Percentiles rank a stretch among this genome's conserved stretches.
These are phyloP conservation scores for Silurus aristotelis DNA, from an alignment of 2,797 vertebrate genomes.

Conservation along the genomic window DNA sequence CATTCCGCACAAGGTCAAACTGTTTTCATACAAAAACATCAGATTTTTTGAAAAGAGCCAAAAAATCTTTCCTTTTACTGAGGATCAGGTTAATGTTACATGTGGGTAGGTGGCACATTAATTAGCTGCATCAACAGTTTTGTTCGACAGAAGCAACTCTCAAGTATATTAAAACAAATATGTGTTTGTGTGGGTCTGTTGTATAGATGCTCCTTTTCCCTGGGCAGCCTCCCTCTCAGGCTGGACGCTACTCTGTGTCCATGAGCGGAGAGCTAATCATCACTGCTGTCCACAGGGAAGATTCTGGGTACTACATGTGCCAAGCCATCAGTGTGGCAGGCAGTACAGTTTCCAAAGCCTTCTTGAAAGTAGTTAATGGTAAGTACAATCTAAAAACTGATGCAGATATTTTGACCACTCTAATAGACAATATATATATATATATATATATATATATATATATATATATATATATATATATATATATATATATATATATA, in stretches of 20 bases:
- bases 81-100: neutral
- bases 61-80: neutral
- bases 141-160: neutral
- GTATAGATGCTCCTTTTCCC: constrained; percentile 89
- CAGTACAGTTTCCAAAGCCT: constrained; percentile 86
- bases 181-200: constrained; percentile 32
- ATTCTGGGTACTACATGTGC: constrained; percentile 93
- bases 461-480: too few species aligned
- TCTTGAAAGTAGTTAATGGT: constrained; percentile 87
- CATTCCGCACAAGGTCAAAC: neutral
- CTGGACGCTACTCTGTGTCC: constrained; percentile 84
- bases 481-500: too few species aligned
- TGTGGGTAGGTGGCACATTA: neutral
- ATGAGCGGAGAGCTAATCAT: constrained; percentile 87
- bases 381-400: constrained; percentile 45
- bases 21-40: neutral
- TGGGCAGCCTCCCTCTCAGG: constrained; percentile 81
- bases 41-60: neutral
- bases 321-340: constrained; percentile 96
- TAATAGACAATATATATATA: too few species aligned
- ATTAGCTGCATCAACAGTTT: neutral
- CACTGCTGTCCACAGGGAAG: constrained; percentile 75
- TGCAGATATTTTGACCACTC: neutral
- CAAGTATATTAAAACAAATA: constrained; percentile 1
- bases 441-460: too few species aligned